A percentile compares a stretch with the other conserved stretches of the same genome.
Conservation (phyloP, 2,113 vertebrate genomes). For the Campylorhamphus procurvoides region DNA sequence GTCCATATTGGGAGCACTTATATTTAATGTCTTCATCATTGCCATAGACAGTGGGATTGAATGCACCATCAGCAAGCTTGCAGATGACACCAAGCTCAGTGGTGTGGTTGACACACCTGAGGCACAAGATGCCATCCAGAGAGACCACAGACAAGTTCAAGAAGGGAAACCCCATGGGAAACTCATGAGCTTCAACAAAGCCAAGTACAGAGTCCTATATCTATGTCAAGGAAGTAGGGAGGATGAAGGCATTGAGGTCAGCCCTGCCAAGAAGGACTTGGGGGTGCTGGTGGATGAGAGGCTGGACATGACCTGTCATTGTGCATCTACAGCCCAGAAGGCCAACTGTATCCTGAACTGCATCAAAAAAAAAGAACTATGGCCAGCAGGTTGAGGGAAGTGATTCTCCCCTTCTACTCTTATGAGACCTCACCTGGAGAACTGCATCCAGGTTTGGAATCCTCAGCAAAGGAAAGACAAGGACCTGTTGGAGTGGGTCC, state of each 20-base stretch:
- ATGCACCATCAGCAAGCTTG: background rate
- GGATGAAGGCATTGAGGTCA: background rate
- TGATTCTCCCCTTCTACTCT: background rate
- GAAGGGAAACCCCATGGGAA: background rate
- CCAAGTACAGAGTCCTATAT: background rate
- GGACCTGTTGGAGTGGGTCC: background rate
- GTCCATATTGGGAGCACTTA: background rate
- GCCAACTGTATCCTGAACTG: background rate
- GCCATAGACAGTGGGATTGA: background rate
- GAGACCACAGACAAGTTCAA: background rate
- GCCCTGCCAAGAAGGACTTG: background rate
- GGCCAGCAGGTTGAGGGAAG: too few species aligned
- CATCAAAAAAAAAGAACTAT: background rate
- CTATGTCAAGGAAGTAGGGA: background rate
- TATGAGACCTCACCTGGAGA: background rate
- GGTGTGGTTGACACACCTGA: background rate
- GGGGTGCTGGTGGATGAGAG: too few species aligned
- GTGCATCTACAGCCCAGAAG: background rate
- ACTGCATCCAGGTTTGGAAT: background rate
- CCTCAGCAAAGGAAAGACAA: background rate
- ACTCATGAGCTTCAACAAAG: background rate
- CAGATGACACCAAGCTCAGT: background rate
- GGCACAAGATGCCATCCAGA: background rate
- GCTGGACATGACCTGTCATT: background rate
- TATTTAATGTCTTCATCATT: background rate